A percentile compares a stretch with the other conserved stretches of the same genome.
Conservation (phyloP, 2,888 invertebrate species). For the Poecilus cupreus region DNA sequence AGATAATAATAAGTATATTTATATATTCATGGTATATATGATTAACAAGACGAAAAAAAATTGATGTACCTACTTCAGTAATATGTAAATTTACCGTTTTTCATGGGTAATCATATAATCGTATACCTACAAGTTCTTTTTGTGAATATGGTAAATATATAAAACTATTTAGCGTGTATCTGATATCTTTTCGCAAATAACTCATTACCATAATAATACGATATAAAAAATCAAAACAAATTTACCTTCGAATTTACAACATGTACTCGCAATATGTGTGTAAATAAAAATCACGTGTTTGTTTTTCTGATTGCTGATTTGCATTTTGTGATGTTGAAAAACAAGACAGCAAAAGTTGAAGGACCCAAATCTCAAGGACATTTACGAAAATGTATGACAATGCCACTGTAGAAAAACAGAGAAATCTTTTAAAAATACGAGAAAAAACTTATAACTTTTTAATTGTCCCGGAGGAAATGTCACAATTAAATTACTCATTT, state of each 20-base stretch:
- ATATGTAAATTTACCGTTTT: no score
- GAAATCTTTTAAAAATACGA: neutral
- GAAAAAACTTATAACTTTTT: neutral
- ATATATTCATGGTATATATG: no score
- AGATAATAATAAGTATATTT: no score
- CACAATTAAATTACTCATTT: neutral
- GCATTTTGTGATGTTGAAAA: neutral
- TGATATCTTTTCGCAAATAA: neutral
- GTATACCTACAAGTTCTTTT: no score
- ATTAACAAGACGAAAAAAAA: no score
- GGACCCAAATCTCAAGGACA: neutral
- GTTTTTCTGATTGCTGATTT: neutral
- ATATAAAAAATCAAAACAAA: neutral
- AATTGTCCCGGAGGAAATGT: neutral
- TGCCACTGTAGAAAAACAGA: slow-evolving; percentile 10
- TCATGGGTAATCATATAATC: no score
- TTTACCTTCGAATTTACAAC: neutral
- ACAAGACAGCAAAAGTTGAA: neutral
- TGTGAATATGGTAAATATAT: no score
- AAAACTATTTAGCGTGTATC: neutral
- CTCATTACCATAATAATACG: neutral
- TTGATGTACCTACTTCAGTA: no score
- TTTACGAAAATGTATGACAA: slow-evolving; percentile 21
- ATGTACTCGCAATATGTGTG: neutral
- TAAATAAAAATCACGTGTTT: neutral